Evolutionary conservation across 2,888 invertebrate genomes (phyloP), one percentile per base, ranked within the genome.

Genomic region (Meteorus colon): DNA sequence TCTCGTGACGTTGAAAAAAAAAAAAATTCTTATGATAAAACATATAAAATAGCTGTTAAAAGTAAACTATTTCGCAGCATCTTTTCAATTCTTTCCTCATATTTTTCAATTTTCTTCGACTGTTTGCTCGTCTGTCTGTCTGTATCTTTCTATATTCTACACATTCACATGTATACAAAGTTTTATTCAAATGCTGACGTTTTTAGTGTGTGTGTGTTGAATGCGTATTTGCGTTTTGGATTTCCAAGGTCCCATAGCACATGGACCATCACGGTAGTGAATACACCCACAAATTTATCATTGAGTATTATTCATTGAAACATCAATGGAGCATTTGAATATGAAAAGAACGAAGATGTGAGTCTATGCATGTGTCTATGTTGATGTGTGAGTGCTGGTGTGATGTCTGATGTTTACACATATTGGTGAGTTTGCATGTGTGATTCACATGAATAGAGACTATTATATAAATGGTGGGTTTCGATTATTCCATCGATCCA

Each of bases 401-500:
- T 34, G 34, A 6, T 34, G 34, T 8, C 34, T 34, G 34, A 16
- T 60, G 29, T 12, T 14, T 29, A 4, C 14, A 19, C n/a, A 59
- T 60, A 4, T 27, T 10, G 16, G 3, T n/a, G 48, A n/a, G 16
- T n/a, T n/a, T 48, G 16, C 3, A 3, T 48, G n/a, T 48, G 48
- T 12, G 16, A n/a, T 48, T 4, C 27, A 12, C 27, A 51, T 41
- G n/a, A 29, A 24, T 55, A 51, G 8, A 27, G 24, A n/a, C 0
- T 48, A 16, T n/a, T 24, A 24, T 45, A 48, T 48, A 88, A 88
- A 88, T 88, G 86, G 84, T 84, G 84, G 86, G 83, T 83, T 88
- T 89, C 88, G 89, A 89, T 89, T 88, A 88, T 89, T 89, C 88
- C 88, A 89, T 89, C 87, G 89, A 88, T 89, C 88, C 87, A 88